A percentile compares a stretch with the other conserved stretches of the same genome.
phyloP scores from a whole-genome alignment of 2,113 vertebrate species.

The Callopanchax toddi region DNA sequence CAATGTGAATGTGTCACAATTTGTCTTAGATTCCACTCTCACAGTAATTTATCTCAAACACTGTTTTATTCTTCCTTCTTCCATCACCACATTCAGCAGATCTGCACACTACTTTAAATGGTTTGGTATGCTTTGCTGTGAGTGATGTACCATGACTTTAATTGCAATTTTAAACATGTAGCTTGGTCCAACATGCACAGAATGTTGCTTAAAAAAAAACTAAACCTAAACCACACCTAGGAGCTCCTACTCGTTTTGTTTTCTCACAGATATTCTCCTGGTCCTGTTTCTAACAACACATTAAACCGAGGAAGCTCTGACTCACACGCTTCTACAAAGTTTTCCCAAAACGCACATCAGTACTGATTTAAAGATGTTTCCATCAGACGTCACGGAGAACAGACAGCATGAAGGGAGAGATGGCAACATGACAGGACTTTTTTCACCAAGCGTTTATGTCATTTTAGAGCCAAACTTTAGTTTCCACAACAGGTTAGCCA shows the following conservation, averaged over 20 bases:
- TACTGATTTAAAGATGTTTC: background rate
- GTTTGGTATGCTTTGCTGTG: background rate
- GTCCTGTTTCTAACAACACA: background rate
- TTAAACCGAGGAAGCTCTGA: constrained; percentile 1
- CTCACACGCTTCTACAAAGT: background rate
- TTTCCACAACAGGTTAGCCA: constrained; percentile 6
- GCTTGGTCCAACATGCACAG: background rate
- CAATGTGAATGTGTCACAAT: too few relatives aligned
- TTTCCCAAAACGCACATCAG: background rate
- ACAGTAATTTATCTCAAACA: too few relatives aligned
- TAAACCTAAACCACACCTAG: background rate
- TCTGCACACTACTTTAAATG: too few relatives aligned
- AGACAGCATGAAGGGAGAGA: constrained; percentile 19
- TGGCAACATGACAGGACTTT: constrained; percentile 12
- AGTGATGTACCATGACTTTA: too few relatives aligned
- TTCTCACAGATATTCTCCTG: constrained; percentile 9
- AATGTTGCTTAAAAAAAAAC: background rate
- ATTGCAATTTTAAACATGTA: constrained; percentile 2
- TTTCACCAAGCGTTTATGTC: constrained; percentile 41
- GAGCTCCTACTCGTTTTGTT: constrained; percentile 12
- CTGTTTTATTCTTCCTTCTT: background rate
- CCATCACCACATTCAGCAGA: background rate
- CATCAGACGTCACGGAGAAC: too few relatives aligned
- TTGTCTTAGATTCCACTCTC: constrained; percentile 4
- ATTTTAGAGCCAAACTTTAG: too few relatives aligned